Conservation (phyloP, 2,888 invertebrate genomes). For the Cerceris ruficornis region DNA sequence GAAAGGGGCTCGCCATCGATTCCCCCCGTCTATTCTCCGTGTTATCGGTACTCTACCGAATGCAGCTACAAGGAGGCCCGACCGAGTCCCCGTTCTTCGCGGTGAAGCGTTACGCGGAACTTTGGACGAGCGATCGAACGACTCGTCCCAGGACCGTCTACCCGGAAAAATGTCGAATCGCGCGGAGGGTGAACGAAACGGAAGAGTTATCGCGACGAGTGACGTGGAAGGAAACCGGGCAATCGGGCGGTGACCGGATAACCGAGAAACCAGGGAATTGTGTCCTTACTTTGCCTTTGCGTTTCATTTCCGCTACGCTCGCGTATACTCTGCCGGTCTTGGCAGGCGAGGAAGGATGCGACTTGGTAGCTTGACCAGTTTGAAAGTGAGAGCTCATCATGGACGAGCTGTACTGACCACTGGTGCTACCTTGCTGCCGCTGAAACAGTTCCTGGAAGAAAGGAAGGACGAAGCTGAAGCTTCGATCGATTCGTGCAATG, state of each 20-base stretch:
- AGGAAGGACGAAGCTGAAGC: conserved; percentile 72
- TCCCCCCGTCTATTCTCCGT: too few relatives aligned
- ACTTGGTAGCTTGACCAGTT: conserved; percentile 83
- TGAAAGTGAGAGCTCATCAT: conserved; percentile 91
- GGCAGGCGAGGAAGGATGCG: conserved; percentile 88
- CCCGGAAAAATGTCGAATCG: too few relatives aligned
- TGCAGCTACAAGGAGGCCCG: too few relatives aligned
- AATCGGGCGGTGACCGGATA: background rate
- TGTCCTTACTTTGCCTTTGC: conserved; percentile 87
- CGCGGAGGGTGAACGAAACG: too few relatives aligned
- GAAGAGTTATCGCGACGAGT: too few relatives aligned
- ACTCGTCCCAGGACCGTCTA: too few relatives aligned
- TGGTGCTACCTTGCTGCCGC: conserved; percentile 88
- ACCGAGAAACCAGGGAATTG: conserved; percentile 20
- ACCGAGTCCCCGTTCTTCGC: too few relatives aligned
- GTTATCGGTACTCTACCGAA: too few relatives aligned
- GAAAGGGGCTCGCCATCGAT: too few relatives aligned
- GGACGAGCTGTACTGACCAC: conserved; percentile 81
- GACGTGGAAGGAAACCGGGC: too few relatives aligned
- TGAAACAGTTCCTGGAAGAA: conserved; percentile 90
- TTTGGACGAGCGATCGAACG: too few relatives aligned
- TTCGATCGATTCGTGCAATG: conserved; percentile 60
- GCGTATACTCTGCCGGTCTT: conserved; percentile 90
- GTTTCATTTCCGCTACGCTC: conserved; percentile 97
- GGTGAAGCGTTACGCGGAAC: too few relatives aligned